Percentiles rank a stretch among this genome's conserved stretches.
phyloP scores from a whole-genome alignment of 2,113 vertebrate genomes.

The Mesitornis unicolor region DNA sequence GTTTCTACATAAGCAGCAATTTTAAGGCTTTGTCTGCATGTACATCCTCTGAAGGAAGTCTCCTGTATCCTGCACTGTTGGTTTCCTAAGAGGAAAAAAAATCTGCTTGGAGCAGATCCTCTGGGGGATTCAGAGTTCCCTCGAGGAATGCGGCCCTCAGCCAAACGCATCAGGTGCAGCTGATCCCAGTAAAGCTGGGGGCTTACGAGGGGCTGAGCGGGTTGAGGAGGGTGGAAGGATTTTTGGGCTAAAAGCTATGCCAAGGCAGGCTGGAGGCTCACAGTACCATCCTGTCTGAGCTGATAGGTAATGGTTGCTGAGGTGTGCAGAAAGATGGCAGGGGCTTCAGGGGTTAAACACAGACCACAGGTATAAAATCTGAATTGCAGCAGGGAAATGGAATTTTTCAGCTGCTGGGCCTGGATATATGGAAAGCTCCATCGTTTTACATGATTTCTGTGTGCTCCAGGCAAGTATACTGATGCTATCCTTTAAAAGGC shows the following conservation, averaged over 20 bases:
- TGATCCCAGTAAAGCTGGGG: background rate
- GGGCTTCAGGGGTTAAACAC: background rate
- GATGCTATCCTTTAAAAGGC: background rate
- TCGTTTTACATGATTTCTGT: background rate
- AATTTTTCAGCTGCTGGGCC: background rate
- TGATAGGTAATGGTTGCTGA: accelerated
- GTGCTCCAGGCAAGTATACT: background rate
- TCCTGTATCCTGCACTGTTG: background rate
- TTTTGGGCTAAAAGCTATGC: background rate
- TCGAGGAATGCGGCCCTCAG: background rate
- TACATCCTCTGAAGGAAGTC: background rate
- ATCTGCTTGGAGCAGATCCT: background rate
- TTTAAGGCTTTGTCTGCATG: background rate
- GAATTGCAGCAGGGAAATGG: background rate
- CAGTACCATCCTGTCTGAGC: background rate
- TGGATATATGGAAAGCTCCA: background rate
- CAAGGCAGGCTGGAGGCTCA: background rate
- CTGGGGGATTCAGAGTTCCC: background rate
- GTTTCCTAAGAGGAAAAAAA: background rate
- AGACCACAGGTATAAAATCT: background rate
- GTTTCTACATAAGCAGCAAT: background rate
- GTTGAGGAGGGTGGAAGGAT: background rate
- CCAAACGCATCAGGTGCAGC: conserved; percentile 24
- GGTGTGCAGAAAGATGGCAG: accelerated
- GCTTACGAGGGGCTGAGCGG: background rate